These are phyloP conservation scores for Tetramorium parvispinum DNA, from an alignment of 1,140 invertebrate species.

Conservation along the genomic window DNA sequence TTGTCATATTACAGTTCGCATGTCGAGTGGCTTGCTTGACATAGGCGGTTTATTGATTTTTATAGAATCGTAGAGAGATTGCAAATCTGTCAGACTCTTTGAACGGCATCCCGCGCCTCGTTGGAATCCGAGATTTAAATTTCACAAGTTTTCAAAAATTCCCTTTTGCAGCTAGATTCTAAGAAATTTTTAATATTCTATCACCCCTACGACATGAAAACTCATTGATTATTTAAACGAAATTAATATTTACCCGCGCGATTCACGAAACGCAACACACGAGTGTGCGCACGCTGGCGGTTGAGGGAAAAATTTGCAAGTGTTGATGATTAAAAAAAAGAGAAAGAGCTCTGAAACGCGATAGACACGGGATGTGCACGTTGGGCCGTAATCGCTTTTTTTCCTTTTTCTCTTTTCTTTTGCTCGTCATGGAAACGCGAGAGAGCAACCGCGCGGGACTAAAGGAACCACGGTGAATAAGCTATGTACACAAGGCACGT, in stretches of 20 bases:
- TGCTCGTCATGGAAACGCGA: slow-evolving; percentile 22
- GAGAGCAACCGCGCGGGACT: slow-evolving; percentile 46
- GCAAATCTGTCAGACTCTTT: slow-evolving; percentile 29
- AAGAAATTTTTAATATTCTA: slow-evolving; percentile 30
- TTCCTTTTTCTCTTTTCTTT: background rate
- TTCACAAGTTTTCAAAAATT: slow-evolving; percentile 39
- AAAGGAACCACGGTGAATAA: slow-evolving; percentile 65
- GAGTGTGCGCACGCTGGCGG: background rate
- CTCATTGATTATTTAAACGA: slow-evolving; percentile 34
- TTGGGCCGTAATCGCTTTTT: slow-evolving; percentile 33
- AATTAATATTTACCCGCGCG: slow-evolving; percentile 39
- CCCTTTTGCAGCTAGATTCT: background rate
- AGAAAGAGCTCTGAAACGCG: background rate
- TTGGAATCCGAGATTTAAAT: slow-evolving; percentile 25
- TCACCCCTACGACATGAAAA: background rate
- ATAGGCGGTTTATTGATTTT: slow-evolving; percentile 29
- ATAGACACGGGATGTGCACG: slow-evolving; percentile 32
- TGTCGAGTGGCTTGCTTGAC: slow-evolving; percentile 9
- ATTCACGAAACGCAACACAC: slow-evolving; percentile 8
- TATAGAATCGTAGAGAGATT: slow-evolving; percentile 16
- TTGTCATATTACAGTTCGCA: slow-evolving; percentile 14
- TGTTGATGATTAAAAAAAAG: slow-evolving; percentile 53
- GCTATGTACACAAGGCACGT: slow-evolving; percentile 54
- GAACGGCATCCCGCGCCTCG: background rate
- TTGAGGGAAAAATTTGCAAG: slow-evolving; percentile 18